phyloP scores from a whole-genome alignment of 2,888 invertebrate species.

The Heliconius hortense region DNA sequence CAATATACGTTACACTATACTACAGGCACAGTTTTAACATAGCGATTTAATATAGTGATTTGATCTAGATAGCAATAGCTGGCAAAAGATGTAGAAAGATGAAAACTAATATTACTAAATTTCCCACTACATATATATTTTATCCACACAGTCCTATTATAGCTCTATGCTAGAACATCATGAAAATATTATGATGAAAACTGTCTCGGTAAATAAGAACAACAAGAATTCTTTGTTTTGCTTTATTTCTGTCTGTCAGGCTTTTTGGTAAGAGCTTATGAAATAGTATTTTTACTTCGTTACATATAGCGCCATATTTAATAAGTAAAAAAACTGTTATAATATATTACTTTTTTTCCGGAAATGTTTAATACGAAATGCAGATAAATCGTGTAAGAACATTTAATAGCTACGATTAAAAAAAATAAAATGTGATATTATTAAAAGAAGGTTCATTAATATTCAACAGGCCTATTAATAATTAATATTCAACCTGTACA shows the following conservation, averaged over 20 bases:
- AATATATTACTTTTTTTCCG: not conserved
- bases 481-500: not conserved
- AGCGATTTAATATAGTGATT: too few species aligned
- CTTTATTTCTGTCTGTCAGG: constrained; percentile 11
- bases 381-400: not conserved
- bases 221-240: constrained; percentile 6
- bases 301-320: not conserved
- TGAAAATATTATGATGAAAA: not conserved
- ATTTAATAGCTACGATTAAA: not conserved
- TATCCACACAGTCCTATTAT: not conserved
- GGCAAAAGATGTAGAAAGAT: not conserved
- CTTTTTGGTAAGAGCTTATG: not conserved
- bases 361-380: not conserved
- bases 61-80: not conserved
- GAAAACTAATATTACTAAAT: not conserved
- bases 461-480: not conserved
- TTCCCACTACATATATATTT: not conserved
- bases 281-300: constrained; percentile 9
- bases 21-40: too few species aligned
- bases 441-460: not conserved
- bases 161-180: not conserved
- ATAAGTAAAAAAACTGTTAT: not conserved
- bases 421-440: not conserved
- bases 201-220: constrained; percentile 10
- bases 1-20: too few species aligned